Percentiles rank a stretch among this genome's conserved stretches.
Conservation (phyloP, 2,888 invertebrate species). For the Auanema sp. region DNA sequence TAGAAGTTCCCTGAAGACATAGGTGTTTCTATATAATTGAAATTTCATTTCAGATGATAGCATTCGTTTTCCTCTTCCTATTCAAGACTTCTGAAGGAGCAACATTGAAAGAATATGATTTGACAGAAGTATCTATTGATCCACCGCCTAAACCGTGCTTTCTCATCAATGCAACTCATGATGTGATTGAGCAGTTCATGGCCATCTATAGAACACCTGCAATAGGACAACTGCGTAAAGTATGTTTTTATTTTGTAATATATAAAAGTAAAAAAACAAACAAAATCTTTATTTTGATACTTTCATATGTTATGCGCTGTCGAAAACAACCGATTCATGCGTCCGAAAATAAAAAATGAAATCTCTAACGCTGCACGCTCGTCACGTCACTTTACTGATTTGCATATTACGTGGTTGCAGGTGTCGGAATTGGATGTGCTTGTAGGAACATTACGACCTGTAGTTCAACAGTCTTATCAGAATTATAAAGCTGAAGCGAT, state of each 20-base stretch:
- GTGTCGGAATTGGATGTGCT: constrained; percentile 46
- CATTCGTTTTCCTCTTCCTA: too few relatives aligned
- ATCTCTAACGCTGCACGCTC: not conserved
- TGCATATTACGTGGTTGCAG: too few relatives aligned
- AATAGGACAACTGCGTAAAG: constrained; percentile 36
- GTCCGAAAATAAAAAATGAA: not conserved
- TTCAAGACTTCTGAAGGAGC: too few relatives aligned
- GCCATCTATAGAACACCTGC: constrained; percentile 45
- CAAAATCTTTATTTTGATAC: not conserved
- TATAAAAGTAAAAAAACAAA: not conserved
- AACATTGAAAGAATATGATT: not conserved
- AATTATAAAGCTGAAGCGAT: constrained; percentile 43
- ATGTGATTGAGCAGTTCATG: constrained; percentile 48
- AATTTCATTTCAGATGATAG: too few relatives aligned
- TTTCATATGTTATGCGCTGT: not conserved
- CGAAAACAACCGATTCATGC: not conserved
- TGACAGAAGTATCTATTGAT: constrained; percentile 20
- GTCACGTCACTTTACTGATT: too few relatives aligned
- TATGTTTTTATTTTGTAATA: constrained; percentile 5
- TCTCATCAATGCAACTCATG: constrained; percentile 41
- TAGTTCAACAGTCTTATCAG: constrained; percentile 43
- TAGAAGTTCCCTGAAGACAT: too few relatives aligned
- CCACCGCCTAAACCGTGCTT: constrained; percentile 46
- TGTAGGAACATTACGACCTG: constrained; percentile 41
- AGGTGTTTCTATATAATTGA: too few relatives aligned